Evolutionary conservation across 2,797 vertebrate genomes (phyloP).

Genomic region (Spondyliosoma cantharus): DNA sequence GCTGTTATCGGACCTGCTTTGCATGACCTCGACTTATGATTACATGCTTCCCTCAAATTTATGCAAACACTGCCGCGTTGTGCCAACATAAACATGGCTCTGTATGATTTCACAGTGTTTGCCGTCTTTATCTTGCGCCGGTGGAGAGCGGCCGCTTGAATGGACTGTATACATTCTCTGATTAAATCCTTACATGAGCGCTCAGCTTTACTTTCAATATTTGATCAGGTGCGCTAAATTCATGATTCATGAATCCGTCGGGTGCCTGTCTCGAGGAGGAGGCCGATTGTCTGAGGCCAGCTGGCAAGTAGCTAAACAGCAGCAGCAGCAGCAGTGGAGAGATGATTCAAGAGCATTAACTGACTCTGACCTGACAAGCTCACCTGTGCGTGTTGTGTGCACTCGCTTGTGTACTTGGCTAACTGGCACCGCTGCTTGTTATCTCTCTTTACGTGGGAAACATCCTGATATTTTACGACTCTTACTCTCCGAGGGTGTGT

Average conservation of each 20-base stretch:
- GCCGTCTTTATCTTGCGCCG: conserved; percentile 53
- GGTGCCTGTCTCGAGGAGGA: conserved; percentile 34
- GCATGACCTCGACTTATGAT: conserved; percentile 42
- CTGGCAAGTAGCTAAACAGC: conserved; percentile 60
- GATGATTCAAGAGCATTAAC: conserved; percentile 50
- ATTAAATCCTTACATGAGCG: conserved; percentile 38
- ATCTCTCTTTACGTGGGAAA: conserved; percentile 20
- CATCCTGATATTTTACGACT: conserved; percentile 30
- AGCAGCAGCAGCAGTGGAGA: conserved; percentile 38
- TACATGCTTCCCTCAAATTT: conserved; percentile 42
- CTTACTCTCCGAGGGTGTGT: not conserved
- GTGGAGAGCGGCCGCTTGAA: conserved; percentile 2
- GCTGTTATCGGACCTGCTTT: conserved; percentile 54
- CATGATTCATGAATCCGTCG: conserved; percentile 41
- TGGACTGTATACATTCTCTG: conserved; percentile 5
- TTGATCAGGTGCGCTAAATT: conserved; percentile 33
- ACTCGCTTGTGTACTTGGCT: conserved; percentile 6
- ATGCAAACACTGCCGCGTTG: conserved; percentile 10
- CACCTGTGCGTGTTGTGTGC: conserved; percentile 51
- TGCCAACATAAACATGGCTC: conserved; percentile 56
- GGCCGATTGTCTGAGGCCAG: conserved; percentile 55
- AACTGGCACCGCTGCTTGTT: conserved; percentile 23
- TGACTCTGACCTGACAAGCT: conserved; percentile 57
- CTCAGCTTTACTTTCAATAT: conserved; percentile 42
- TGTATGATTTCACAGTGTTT: conserved; percentile 45